Percentiles rank a stretch among this genome's conserved stretches.
Conservation (phyloP, 2,888 invertebrate genomes). For the Liopterus haemorrhoidalis region DNA sequence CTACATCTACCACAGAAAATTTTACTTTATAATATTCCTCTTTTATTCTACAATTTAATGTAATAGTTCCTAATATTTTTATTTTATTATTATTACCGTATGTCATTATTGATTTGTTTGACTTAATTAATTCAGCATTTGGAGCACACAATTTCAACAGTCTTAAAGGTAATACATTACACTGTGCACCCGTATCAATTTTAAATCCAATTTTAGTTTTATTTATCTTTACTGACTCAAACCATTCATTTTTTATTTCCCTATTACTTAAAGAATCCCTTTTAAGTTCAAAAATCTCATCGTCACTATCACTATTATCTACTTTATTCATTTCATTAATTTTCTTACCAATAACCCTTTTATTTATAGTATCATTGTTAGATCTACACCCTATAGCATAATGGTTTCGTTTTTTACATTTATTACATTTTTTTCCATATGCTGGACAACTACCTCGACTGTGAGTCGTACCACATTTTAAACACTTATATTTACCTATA, state of each 20-base stretch:
- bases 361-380: no score
- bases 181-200: conserved; percentile 1
- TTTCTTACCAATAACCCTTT: no score
- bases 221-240: not conserved
- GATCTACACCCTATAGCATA: no score
- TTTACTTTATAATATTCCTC: not conserved
- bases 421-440: no score
- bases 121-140: not conserved
- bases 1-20: no score
- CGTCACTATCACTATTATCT: not conserved
- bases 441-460: no score
- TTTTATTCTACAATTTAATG: not conserved
- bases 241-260: not conserved
- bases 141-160: conserved; percentile 1
- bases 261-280: not conserved
- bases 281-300: not conserved
- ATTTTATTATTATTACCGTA: conserved; percentile 1
- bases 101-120: no score
- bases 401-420: no score
- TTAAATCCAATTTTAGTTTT: not conserved
- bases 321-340: not conserved
- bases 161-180: conserved; percentile 4
- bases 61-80: conserved; percentile 1
- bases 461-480: no score
- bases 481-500: no score